A percentile compares a stretch with the other conserved stretches of the same genome.
phyloP scores from a whole-genome alignment of 1,140 invertebrate species.

The Aradophagus sp. region DNA sequence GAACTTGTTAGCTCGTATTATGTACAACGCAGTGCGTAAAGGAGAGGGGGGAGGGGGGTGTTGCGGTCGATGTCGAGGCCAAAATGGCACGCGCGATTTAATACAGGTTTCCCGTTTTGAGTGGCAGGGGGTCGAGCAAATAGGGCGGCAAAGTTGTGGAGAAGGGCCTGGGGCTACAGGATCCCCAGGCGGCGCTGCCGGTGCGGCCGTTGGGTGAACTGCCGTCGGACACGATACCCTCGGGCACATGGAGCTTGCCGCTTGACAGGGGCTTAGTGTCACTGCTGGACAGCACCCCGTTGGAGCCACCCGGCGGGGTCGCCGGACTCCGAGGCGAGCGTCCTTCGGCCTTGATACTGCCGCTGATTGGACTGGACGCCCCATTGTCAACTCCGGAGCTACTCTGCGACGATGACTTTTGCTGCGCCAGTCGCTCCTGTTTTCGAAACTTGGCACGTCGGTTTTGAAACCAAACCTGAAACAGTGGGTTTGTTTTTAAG shows the following conservation, averaged over 20 bases:
- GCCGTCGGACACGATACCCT: slow-evolving; percentile 53
- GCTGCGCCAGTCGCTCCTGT: slow-evolving; percentile 89
- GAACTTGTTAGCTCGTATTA: slow-evolving; percentile 36
- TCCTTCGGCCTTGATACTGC: slow-evolving; percentile 66
- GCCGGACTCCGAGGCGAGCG: slow-evolving; percentile 71
- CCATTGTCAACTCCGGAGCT: slow-evolving; percentile 47
- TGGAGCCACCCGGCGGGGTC: slow-evolving; percentile 65
- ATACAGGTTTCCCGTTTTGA: slow-evolving; percentile 74
- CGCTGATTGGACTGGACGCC: slow-evolving; percentile 41
- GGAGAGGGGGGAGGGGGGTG: too few species aligned
- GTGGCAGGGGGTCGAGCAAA: slow-evolving; percentile 70
- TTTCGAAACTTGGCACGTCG: slow-evolving; percentile 93
- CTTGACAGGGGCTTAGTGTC: slow-evolving; percentile 69
- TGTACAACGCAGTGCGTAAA: slow-evolving; percentile 28
- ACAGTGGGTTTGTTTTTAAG: too few species aligned
- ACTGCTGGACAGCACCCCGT: slow-evolving; percentile 63
- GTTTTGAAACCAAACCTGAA: slow-evolving; percentile 96
- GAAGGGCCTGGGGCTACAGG: slow-evolving; percentile 72
- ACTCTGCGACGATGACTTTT: slow-evolving; percentile 76
- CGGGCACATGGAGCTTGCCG: slow-evolving; percentile 43
- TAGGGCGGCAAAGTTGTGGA: slow-evolving; percentile 70
- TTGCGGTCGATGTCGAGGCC: slow-evolving; percentile 16
- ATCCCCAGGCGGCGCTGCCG: slow-evolving; percentile 67
- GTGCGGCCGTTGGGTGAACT: slow-evolving; percentile 66
- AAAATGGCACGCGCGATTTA: slow-evolving; percentile 53